Conservation (phyloP, 2,797 vertebrate species). For the Propithecus deckenii region DNA sequence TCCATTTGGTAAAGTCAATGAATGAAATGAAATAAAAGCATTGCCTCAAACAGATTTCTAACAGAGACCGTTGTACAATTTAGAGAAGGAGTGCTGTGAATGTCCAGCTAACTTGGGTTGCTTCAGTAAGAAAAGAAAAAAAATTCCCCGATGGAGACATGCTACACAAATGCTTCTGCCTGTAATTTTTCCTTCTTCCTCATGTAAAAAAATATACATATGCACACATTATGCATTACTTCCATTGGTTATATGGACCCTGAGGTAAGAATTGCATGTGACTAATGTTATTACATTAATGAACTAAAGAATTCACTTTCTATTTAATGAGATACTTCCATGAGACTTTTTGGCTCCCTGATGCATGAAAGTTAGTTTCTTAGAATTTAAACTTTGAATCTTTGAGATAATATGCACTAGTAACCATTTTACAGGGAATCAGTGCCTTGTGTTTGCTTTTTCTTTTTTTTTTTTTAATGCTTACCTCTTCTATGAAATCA, state of each 20-base stretch:
- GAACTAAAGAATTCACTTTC: not conserved
- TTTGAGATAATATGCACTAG: not conserved
- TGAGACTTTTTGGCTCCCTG: not conserved
- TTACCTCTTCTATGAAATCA: conserved; percentile 34
- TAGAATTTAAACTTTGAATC: conserved; percentile 33
- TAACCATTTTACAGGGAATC: not conserved
- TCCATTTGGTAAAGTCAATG: not conserved
- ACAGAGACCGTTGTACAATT: not conserved
- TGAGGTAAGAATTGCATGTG: not conserved
- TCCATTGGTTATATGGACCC: not conserved
- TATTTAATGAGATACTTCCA: not conserved
- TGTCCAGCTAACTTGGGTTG: too few relatives aligned
- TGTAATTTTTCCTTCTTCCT: not conserved
- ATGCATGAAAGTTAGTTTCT: not conserved
- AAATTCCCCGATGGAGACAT: not conserved
- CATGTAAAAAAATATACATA: not conserved
- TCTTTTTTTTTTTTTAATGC: conserved; percentile 16
- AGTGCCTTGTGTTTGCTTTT: not conserved
- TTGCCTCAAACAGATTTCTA: not conserved
- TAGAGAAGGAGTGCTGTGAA: not conserved
- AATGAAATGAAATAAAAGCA: not conserved
- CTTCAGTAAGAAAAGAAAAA: not conserved
- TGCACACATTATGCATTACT: not conserved
- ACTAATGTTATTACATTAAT: not conserved
- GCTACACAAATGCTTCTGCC: not conserved